phyloP scores from a whole-genome alignment of 2,888 invertebrate genomes.

The Agrotis clavis region DNA sequence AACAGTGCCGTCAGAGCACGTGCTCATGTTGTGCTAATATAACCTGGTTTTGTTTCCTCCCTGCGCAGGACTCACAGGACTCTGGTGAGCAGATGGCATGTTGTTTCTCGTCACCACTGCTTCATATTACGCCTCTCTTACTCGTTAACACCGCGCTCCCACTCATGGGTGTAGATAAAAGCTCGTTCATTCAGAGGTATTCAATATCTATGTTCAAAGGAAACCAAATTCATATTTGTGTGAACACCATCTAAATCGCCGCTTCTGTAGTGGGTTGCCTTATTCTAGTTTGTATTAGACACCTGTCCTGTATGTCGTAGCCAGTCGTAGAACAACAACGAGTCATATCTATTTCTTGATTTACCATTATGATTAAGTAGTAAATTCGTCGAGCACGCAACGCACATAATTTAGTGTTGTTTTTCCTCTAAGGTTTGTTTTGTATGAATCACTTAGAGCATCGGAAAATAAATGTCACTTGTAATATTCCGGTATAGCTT shows the following conservation, averaged over 20 bases:
- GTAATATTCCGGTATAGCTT: constrained; percentile 3
- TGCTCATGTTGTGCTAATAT: constrained; percentile 25
- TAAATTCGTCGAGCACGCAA: not conserved
- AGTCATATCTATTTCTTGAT: constrained; percentile 16
- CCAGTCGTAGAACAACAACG: not conserved
- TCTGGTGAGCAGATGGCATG: constrained; percentile 61
- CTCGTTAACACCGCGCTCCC: not conserved
- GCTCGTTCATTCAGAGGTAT: not conserved
- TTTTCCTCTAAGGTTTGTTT: constrained; percentile 10
- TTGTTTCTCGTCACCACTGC: constrained; percentile 35
- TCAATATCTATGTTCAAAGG: not conserved
- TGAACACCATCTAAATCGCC: not conserved
- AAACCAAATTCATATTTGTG: not conserved
- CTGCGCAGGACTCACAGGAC: constrained; percentile 54
- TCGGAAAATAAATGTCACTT: not conserved
- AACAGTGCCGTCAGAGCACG: not conserved
- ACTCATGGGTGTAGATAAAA: not conserved
- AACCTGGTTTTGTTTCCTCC: constrained; percentile 49
- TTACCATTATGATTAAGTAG: not conserved
- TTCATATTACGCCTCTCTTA: constrained; percentile 36
- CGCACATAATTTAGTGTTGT: not conserved
- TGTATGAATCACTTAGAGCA: not conserved
- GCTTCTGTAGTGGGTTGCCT: not conserved
- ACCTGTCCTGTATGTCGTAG: not conserved
- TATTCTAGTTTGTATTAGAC: not conserved